These are phyloP conservation scores for Nemapogon koenigi DNA, from an alignment of 2,888 invertebrate genomes.

Conservation along the genomic window DNA sequence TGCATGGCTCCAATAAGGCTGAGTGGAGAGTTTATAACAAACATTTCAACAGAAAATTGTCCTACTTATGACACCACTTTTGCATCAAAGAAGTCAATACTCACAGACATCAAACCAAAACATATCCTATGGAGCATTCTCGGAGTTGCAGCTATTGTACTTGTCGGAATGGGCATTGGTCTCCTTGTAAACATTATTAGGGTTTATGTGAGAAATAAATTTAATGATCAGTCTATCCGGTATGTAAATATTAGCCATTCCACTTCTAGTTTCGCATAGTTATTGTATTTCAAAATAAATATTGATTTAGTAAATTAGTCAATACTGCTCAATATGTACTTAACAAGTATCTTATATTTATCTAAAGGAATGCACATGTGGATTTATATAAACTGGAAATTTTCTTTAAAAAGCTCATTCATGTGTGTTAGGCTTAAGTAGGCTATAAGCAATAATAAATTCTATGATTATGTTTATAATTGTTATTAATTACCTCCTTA, in stretches of 20 bases:
- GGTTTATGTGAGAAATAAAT: conserved; percentile 35
- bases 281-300: conserved; percentile 15
- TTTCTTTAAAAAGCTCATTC: neutral
- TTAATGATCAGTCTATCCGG: conserved; percentile 34
- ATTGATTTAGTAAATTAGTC: conserved; percentile 14
- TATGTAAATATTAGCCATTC: conserved; percentile 34
- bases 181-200: conserved; percentile 40
- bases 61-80: conserved; percentile 43
- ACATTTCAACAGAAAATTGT: conserved; percentile 42
- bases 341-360: neutral
- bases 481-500: conserved; percentile 62
- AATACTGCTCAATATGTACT: neutral
- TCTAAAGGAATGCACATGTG: neutral
- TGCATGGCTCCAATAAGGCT: conserved; percentile 52
- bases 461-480: neutral
- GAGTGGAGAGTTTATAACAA: conserved; percentile 43
- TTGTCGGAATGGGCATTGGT: conserved; percentile 44
- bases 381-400: too few species aligned
- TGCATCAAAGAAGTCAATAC: conserved; percentile 27
- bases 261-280: conserved; percentile 41
- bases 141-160: conserved; percentile 40
- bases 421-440: neutral
- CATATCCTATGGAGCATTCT: conserved; percentile 53
- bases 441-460: neutral
- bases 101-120: conserved; percentile 40